A percentile compares a stretch with the other conserved stretches of the same genome.
Conservation (phyloP, 2,113 vertebrate species). For the Equus przewalskii region DNA sequence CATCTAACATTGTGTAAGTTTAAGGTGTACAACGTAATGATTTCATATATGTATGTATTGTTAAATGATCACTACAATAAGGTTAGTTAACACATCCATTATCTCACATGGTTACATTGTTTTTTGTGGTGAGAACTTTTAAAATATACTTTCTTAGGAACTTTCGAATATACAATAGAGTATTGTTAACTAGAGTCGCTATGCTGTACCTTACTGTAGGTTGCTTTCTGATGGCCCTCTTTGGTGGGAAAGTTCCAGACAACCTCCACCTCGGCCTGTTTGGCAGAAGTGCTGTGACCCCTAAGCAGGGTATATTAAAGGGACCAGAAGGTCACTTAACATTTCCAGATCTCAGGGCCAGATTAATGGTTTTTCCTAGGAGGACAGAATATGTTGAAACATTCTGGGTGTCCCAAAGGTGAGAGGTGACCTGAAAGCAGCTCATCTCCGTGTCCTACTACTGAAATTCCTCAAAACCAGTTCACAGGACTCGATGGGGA, state of each 20-base stretch:
- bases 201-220: background rate
- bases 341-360: background rate
- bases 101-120: background rate
- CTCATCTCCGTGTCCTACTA: background rate
- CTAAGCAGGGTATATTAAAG: conserved; percentile 1
- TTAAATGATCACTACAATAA: background rate
- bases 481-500: background rate
- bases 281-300: conserved; percentile 5
- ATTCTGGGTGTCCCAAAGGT: background rate
- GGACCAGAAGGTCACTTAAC: background rate
- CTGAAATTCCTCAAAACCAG: conserved; percentile 9
- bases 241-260: conserved; percentile 12
- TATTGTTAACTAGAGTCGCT: background rate
- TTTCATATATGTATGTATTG: background rate
- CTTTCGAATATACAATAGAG: background rate
- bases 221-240: conserved; percentile 41
- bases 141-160: background rate
- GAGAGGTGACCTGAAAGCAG: background rate
- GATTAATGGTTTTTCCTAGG: conserved; percentile 42
- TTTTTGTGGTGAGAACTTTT: background rate
- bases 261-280: background rate
- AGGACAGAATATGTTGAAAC: background rate
- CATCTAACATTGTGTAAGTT: background rate
- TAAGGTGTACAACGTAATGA: background rate
- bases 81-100: background rate